These are phyloP conservation scores for Machimus rusticus DNA, from an alignment of 2,888 invertebrate genomes.

Conservation along the genomic window DNA sequence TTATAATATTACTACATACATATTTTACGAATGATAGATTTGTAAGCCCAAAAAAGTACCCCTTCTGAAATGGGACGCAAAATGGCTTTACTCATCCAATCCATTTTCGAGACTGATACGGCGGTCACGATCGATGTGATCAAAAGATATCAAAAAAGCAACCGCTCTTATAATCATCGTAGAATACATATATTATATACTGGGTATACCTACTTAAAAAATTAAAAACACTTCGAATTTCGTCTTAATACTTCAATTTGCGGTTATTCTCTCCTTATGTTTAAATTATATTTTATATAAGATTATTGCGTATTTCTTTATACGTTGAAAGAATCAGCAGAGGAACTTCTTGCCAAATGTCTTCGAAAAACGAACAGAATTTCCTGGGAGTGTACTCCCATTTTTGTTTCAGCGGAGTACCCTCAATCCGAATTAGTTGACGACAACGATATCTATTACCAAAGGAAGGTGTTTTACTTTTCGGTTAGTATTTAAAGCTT, in stretches of 20 bases:
- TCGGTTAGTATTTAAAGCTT: neutral
- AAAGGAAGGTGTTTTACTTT: constrained; percentile 1
- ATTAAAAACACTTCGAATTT: no score
- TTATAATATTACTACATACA: no score
- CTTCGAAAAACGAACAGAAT: constrained; percentile 44
- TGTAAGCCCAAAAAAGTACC: constrained; percentile 54
- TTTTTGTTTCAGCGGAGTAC: constrained; percentile 41
- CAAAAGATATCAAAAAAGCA: neutral
- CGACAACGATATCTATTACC: constrained; percentile 42
- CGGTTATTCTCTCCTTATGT: neutral
- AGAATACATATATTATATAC: no score
- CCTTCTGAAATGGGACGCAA: constrained; percentile 52
- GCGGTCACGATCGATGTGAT: neutral
- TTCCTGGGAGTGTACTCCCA: constrained; percentile 42
- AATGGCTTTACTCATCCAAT: constrained; percentile 50
- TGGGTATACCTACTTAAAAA: no score
- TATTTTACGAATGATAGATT: no score
- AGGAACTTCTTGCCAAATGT: constrained; percentile 46
- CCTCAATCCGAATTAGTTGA: constrained; percentile 34
- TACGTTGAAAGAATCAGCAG: constrained; percentile 39
- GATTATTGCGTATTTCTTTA: constrained; percentile 46
- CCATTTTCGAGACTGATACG: neutral
- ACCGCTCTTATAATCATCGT: neutral
- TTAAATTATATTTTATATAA: neutral
- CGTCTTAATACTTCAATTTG: no score